A percentile compares a stretch with the other conserved stretches of the same genome.
These are phyloP conservation scores for Nomada ferruginata DNA, from an alignment of 2,888 invertebrate genomes.

Conservation along the genomic window DNA sequence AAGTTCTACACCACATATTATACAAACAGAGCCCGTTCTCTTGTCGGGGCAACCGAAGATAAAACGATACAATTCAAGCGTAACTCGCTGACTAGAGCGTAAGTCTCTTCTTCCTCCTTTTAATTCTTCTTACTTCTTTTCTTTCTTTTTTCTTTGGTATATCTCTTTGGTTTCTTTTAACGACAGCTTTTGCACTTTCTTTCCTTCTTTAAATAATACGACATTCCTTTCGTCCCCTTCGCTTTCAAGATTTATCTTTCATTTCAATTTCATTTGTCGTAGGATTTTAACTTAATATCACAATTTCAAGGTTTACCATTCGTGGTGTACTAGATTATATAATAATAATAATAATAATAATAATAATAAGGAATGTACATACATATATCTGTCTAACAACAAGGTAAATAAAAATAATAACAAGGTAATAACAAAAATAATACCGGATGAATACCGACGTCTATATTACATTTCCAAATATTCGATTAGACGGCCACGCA, in stretches of 20 bases:
- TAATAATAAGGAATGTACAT: neutral
- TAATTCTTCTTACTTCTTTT: neutral
- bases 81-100: conserved; percentile 64
- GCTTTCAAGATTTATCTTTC: neutral
- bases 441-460: neutral
- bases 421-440: too few species aligned
- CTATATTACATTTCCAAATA: neutral
- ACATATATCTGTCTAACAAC: neutral
- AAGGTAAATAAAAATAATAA: neutral
- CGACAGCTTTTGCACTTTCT: neutral
- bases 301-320: conserved; percentile 1
- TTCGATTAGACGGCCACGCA: neutral
- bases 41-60: conserved; percentile 58
- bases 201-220: neutral
- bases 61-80: conserved; percentile 61
- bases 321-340: neutral
- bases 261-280: too few species aligned
- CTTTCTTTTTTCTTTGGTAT: neutral
- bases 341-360: neutral
- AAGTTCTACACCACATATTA: conserved; percentile 23
- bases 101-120: conserved; percentile 36
- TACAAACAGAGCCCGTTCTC: conserved; percentile 27
- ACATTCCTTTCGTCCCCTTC: conserved; percentile 49
- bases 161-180: conserved; percentile 41
- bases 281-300: conserved; percentile 56